Evolutionary conservation across 2,113 vertebrate genomes (phyloP), one percentile per base, ranked within the genome.

Genomic region (Ciconia maguari): DNA sequence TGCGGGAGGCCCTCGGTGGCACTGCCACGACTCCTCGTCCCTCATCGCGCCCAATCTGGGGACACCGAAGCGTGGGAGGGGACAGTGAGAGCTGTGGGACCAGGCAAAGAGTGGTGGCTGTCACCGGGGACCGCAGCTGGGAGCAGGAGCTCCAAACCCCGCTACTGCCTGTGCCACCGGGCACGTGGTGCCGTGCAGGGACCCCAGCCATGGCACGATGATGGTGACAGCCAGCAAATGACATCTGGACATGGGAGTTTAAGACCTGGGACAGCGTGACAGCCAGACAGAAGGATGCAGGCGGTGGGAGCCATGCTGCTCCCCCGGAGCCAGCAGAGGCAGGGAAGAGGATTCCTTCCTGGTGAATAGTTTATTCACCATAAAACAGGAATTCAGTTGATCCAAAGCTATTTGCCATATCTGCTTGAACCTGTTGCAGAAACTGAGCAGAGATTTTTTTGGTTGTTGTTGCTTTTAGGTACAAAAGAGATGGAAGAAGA

Each of bases 251-350:
- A 13, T 25, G 26, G 30, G 27, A 60, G 74, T 71, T 85, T 13
- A 58, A 9, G 34, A 38, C 19, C 41, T 54, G 38, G 29, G 51
- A 32, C 24, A 54, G 38, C 38, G 51, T 16, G 38, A 54, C 30
- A 78, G 58, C 8, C 0, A 0, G 52, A 55, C 32, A 87, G 74
- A 49, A 44, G 41, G 51, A 54, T 4, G 4, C 0, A 1, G 44
- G 42, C 0, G 2, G 42, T 42, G 55, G 68, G 38, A 83, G 58
- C 44, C 85, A 64, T 0, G 1, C 51, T 49, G 75, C 54, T 75
- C 18, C 48, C 22, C 0, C 1, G 29, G 41, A 69, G 38, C 42
- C 7, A 12, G 25, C 58, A 42, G 34, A 65, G n/a, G 17, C 26
- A 9, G 15, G 89, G 54, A 79, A 38, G 12, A 34, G 17, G 13